Evolutionary conservation across 2,797 vertebrate genomes (phyloP).

Genomic region (Acanthurus leucopareius): DNA sequence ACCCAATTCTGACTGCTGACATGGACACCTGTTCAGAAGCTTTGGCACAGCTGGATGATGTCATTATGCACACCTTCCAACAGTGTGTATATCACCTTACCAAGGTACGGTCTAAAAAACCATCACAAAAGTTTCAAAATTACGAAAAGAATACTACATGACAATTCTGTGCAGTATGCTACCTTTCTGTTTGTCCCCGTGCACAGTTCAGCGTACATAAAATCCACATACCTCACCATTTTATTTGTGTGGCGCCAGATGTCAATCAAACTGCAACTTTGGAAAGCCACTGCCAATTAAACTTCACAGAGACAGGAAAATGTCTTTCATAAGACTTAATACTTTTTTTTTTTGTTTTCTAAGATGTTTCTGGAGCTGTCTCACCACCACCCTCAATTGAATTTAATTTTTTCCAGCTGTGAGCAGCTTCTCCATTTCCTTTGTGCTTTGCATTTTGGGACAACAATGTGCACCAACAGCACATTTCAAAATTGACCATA

Average conservation of each 20-base stretch:
- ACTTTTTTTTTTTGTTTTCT: conserved; percentile 37
- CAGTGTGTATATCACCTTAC: conserved; percentile 97
- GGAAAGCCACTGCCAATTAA: conserved; percentile 24
- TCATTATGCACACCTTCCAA: conserved; percentile 98
- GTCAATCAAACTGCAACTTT: conserved; percentile 16
- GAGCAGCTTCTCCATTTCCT: conserved; percentile 34
- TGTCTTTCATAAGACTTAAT: conserved; percentile 34
- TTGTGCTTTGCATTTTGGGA: conserved; percentile 39
- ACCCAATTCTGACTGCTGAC: conserved; percentile 91
- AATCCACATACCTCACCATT: not conserved
- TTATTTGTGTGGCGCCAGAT: conserved; percentile 15
- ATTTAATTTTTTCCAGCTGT: conserved; percentile 57
- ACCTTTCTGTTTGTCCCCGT: not conserved
- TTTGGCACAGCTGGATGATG: conserved; percentile 93
- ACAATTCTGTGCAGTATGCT: not conserved
- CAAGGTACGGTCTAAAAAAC: conserved; percentile 84
- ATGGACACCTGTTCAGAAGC: conserved; percentile 95
- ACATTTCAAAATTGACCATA: not conserved
- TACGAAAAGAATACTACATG: not conserved
- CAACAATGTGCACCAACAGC: conserved; percentile 21
- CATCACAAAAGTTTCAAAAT: not conserved
- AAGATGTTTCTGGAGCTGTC: conserved; percentile 29
- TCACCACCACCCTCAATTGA: conserved; percentile 44
- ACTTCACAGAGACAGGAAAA: conserved; percentile 27
- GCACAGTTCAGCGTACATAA: not conserved